A percentile compares a stretch with the other conserved stretches of the same genome.
These are phyloP conservation scores for Fundulus diaphanus DNA, from an alignment of 2,797 vertebrate species.

Conservation along the genomic window DNA sequence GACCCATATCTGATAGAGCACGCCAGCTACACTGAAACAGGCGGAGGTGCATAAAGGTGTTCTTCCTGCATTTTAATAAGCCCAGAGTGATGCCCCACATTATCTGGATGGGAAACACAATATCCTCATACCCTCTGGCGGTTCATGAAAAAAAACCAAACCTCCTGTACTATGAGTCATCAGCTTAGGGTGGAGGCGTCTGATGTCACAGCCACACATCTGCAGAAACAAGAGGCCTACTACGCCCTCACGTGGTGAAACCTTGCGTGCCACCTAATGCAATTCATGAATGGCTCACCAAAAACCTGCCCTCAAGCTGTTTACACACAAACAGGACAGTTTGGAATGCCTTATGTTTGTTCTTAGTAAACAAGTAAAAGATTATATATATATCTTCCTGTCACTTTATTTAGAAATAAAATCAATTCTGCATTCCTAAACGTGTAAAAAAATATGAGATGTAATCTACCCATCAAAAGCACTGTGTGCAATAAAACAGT, in stretches of 20 bases:
- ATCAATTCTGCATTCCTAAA: not conserved
- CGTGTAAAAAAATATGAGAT: not conserved
- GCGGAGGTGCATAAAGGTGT: not conserved
- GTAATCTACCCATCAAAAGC: not conserved
- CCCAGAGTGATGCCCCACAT: conserved; percentile 28
- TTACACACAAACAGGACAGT: conserved; percentile 13
- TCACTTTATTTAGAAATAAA: not conserved
- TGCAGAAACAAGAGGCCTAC: conserved; percentile 26
- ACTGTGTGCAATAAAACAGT: not conserved
- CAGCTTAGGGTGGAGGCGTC: conserved; percentile 44
- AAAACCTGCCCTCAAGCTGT: conserved; percentile 29
- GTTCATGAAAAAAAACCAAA: conserved; percentile 29
- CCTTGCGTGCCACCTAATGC: conserved; percentile 9
- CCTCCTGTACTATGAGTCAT: conserved; percentile 74
- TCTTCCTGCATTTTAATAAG: conserved; percentile 32
- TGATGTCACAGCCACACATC: conserved; percentile 40
- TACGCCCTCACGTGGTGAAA: conserved; percentile 62
- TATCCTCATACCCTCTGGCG: conserved; percentile 76
- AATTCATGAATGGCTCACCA: conserved; percentile 57
- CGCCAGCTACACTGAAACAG: not conserved
- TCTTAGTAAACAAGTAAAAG: not conserved
- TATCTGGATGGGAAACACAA: conserved; percentile 59
- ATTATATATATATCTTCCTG: not conserved
- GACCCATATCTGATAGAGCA: not conserved
- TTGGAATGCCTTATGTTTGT: conserved; percentile 1